A percentile compares a stretch with the other conserved stretches of the same genome.
These are phyloP conservation scores for Agelaius phoeniceus DNA, from an alignment of 2,113 vertebrate genomes.

Conservation along the genomic window DNA sequence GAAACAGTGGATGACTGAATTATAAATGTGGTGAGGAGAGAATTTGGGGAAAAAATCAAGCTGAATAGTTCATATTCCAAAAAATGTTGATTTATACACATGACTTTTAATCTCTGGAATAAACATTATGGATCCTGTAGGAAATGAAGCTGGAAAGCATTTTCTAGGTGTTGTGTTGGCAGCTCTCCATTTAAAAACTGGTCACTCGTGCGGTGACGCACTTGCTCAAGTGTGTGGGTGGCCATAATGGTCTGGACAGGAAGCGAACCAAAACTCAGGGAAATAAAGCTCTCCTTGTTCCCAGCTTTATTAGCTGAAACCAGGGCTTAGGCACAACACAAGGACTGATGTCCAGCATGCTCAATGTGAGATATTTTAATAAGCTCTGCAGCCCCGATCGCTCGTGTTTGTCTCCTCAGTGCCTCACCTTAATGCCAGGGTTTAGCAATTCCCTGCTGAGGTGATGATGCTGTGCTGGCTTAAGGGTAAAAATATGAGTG, in stretches of 20 bases:
- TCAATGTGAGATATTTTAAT: background rate
- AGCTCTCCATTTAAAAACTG: background rate
- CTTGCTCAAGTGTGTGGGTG: background rate
- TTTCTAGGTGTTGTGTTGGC: background rate
- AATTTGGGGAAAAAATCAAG: background rate
- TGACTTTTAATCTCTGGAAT: background rate
- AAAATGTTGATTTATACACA: background rate
- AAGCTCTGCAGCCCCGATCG: background rate
- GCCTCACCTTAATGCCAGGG: background rate
- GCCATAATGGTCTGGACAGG: background rate
- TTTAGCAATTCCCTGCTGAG: background rate
- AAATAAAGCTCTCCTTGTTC: conserved; percentile 48
- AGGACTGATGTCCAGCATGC: background rate
- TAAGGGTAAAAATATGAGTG: background rate
- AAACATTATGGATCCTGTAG: background rate
- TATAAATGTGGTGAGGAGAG: background rate
- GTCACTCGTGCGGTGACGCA: background rate
- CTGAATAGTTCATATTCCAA: background rate
- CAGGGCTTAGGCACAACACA: background rate
- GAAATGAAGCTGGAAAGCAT: background rate
- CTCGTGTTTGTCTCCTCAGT: background rate
- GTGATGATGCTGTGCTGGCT: background rate
- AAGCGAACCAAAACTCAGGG: background rate
- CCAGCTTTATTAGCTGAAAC: background rate
- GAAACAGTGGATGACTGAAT: background rate